phyloP scores from a whole-genome alignment of 1,140 invertebrate genomes.

The Drosophila nasuta region DNA sequence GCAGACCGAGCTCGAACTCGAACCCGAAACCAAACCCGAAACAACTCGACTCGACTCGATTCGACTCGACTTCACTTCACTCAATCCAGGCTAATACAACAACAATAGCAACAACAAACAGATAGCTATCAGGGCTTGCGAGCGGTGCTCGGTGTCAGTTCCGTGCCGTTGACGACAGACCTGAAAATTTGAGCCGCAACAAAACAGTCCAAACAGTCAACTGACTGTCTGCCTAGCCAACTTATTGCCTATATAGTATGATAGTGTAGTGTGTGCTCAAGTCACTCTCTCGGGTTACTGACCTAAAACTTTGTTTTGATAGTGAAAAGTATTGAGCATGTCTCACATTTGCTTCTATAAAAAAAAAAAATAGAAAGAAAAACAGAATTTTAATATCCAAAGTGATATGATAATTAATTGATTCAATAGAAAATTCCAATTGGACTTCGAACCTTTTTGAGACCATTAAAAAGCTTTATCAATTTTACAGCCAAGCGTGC shows the following conservation, averaged over 20 bases:
- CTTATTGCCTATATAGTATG: slow-evolving; percentile 15
- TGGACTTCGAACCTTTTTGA: neutral
- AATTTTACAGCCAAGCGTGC: too few relatives aligned
- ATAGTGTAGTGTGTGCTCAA: slow-evolving; percentile 33
- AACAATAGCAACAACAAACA: neutral
- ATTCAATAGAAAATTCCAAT: neutral
- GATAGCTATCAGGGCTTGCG: slow-evolving; percentile 17
- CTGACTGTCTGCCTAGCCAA: slow-evolving; percentile 18
- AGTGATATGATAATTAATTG: slow-evolving; percentile 4
- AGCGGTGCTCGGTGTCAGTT: neutral
- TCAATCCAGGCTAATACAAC: slow-evolving; percentile 27
- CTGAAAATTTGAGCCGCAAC: slow-evolving; percentile 59
- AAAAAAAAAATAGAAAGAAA: slow-evolving; percentile 25
- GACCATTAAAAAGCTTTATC: too few relatives aligned
- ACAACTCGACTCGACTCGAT: slow-evolving; percentile 16
- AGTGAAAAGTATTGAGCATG: slow-evolving; percentile 62
- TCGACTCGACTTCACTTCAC: slow-evolving; percentile 6
- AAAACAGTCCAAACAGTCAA: slow-evolving; percentile 32
- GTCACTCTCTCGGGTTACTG: slow-evolving; percentile 54
- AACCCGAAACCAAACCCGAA: slow-evolving; percentile 24
- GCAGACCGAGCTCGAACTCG: neutral
- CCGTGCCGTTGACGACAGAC: slow-evolving; percentile 51
- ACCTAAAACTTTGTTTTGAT: slow-evolving; percentile 61
- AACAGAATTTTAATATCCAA: slow-evolving; percentile 1
- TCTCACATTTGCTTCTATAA: neutral